phyloP scores from a whole-genome alignment of 64 coral and sea anemone genomes.

The Stichodactyla mertensii region DNA sequence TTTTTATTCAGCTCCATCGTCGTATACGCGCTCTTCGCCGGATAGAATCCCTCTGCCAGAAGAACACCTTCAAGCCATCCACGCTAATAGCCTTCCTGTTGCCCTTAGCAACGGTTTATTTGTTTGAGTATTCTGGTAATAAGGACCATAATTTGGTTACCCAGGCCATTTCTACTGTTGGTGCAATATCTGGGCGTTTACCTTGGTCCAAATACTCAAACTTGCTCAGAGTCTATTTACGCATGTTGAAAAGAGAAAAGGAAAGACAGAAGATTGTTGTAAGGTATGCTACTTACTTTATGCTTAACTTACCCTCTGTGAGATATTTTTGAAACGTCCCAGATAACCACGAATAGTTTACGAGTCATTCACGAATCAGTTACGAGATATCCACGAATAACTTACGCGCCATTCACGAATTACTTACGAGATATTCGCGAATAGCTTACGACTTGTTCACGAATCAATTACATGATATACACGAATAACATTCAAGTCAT shows the following conservation, averaged over 20 bases:
- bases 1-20: conserved; percentile 71
- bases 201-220: conserved; percentile 81
- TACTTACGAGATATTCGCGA: not conserved
- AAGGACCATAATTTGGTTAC: conserved; percentile 82
- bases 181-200: conserved; percentile 60
- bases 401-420: not conserved
- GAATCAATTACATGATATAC: too few relatives aligned
- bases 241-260: conserved; percentile 53
- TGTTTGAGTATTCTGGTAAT: conserved; percentile 67
- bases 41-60: conserved; percentile 57
- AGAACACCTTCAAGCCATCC: conserved; percentile 39
- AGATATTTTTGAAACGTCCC: too few relatives aligned
- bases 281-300: conserved; percentile 51
- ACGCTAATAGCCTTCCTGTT: conserved; percentile 69
- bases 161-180: conserved; percentile 71
- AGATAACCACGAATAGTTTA: too few relatives aligned
- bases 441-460: too few relatives aligned
- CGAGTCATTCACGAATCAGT: too few relatives aligned
- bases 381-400: not conserved
- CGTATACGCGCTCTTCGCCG: conserved; percentile 77
- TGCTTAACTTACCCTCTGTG: not conserved
- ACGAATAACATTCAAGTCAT: too few relatives aligned
- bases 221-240: conserved; percentile 73
- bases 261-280: conserved; percentile 69
- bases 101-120: conserved; percentile 78